phyloP scores from a whole-genome alignment of 2,113 vertebrate genomes.

The Paratilapia polleni region DNA sequence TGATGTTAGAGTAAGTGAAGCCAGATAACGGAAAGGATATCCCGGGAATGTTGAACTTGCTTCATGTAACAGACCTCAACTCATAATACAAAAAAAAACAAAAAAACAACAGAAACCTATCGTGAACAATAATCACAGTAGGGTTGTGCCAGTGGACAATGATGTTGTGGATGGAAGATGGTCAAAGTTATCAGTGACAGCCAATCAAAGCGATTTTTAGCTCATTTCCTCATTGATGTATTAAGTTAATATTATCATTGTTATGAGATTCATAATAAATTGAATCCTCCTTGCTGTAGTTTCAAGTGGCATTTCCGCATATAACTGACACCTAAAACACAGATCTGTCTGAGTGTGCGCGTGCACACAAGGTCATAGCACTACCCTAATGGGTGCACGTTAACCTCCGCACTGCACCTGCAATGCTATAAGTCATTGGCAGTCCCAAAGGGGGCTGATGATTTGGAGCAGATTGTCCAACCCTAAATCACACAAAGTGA shows the following conservation, averaged over 20 bases:
- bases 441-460: neutral
- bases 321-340: neutral
- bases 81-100: neutral
- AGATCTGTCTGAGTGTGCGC: neutral
- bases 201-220: neutral
- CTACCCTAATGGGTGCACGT: neutral
- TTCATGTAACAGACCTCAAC: neutral
- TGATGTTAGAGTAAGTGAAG: neutral
- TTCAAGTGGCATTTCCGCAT: neutral
- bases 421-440: too few relatives aligned
- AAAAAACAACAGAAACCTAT: neutral
- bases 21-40: neutral
- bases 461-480: neutral
- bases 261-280: neutral
- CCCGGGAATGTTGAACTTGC: neutral
- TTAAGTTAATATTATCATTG: neutral
- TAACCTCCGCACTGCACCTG: neutral
- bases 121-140: neutral
- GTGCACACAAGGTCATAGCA: neutral
- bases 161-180: rapidly evolving
- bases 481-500: neutral
- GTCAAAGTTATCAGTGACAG: neutral
- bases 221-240: too few relatives aligned
- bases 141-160: neutral
- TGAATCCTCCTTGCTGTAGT: neutral